Conservation (phyloP, 1,140 invertebrate species). For the Diachasmimorpha longicaudata region DNA sequence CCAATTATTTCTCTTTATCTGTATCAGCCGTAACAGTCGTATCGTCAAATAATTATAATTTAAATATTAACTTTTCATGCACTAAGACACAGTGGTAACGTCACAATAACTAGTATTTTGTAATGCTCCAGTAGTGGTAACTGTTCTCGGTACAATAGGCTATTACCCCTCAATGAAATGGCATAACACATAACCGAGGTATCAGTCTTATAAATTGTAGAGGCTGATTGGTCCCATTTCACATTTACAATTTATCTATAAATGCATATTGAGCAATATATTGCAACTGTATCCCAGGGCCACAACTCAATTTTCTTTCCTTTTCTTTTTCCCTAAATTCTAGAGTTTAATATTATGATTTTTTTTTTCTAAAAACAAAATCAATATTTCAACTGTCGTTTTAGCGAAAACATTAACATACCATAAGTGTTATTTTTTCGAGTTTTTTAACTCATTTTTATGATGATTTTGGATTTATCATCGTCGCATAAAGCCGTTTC, state of each 20-base stretch:
- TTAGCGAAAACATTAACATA: background rate
- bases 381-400: background rate
- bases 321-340: constrained; percentile 11
- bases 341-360: background rate
- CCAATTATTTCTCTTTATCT: background rate
- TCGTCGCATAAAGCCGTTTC: no score
- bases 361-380: background rate
- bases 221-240: constrained; percentile 29
- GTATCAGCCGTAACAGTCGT: no score
- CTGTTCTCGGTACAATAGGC: background rate
- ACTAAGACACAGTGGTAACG: background rate
- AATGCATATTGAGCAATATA: constrained; percentile 44
- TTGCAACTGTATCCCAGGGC: constrained; percentile 54
- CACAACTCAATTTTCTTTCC: constrained; percentile 24
- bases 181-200: background rate
- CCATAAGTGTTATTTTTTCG: background rate
- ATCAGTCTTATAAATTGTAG: constrained; percentile 27
- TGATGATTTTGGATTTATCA: background rate
- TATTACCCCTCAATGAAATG: background rate
- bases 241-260: constrained; percentile 18
- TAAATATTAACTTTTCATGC: background rate
- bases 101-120: background rate
- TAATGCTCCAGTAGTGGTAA: background rate
- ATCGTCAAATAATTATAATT: background rate
- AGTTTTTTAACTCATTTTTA: background rate